A percentile compares a stretch with the other conserved stretches of the same genome.
Conservation (phyloP, 2,797 vertebrate species). For the Rhincodon typus region DNA sequence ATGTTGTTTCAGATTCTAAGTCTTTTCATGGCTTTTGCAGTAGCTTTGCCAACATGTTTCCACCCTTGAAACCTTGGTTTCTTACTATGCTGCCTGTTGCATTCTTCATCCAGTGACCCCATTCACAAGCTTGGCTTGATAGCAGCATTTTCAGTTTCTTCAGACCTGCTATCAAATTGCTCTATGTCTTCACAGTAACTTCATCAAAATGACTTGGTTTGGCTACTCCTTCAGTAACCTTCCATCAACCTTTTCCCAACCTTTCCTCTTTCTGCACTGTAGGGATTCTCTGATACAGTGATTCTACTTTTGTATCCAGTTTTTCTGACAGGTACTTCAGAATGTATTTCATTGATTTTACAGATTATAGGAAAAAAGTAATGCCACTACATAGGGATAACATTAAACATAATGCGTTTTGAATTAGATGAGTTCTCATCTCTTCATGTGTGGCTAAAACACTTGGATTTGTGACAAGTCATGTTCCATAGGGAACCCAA, state of each 20-base stretch:
- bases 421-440: not conserved
- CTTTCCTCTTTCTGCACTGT: too few species aligned
- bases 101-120: not conserved
- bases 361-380: not conserved
- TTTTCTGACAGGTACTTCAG: not conserved
- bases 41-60: not conserved
- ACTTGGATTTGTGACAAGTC: not conserved
- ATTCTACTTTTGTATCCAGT: not conserved
- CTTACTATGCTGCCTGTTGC: not conserved
- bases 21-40: not conserved
- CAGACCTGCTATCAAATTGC: not conserved
- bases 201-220: not conserved
- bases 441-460: not conserved
- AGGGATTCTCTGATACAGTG: too few species aligned
- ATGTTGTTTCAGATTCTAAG: not conserved
- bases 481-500: too few species aligned
- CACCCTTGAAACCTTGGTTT: not conserved
- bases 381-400: not conserved
- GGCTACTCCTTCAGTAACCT: not conserved
- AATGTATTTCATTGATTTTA: not conserved
- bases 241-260: not conserved
- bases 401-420: not conserved
- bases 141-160: not conserved
- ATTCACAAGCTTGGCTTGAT: not conserved
- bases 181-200: not conserved